These are phyloP conservation scores for Esperia sulphurella DNA, from an alignment of 2,888 invertebrate species.

Conservation along the genomic window DNA sequence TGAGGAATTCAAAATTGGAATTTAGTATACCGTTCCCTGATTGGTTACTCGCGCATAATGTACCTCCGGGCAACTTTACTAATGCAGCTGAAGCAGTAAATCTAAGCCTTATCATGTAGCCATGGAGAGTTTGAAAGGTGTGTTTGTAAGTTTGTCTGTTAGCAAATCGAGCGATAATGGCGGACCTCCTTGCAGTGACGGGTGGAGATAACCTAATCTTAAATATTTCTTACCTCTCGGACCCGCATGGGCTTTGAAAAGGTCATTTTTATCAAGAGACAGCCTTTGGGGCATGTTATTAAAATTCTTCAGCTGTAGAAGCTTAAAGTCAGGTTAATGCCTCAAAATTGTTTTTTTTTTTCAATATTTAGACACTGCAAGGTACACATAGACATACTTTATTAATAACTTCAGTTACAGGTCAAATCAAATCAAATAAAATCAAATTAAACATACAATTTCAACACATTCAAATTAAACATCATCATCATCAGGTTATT, in stretches of 20 bases:
- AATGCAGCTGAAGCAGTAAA: not conserved
- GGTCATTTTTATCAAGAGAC: slow-evolving; percentile 2
- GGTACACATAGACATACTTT: too few relatives aligned
- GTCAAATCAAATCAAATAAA: too few relatives aligned
- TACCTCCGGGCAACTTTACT: slow-evolving; percentile 7
- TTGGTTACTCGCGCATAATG: slow-evolving; percentile 28
- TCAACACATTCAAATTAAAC: too few relatives aligned
- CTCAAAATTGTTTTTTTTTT: too few relatives aligned
- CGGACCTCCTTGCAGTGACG: slow-evolving; percentile 10
- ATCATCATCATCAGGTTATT: too few relatives aligned
- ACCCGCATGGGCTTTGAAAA: slow-evolving; percentile 5
- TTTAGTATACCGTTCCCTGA: slow-evolving; percentile 22
- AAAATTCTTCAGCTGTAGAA: too few relatives aligned
- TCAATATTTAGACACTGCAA: too few relatives aligned
- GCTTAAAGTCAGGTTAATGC: too few relatives aligned
- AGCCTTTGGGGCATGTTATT: too few relatives aligned
- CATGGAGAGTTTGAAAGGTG: not conserved
- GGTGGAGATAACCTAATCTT: slow-evolving; percentile 11
- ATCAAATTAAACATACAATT: too few relatives aligned
- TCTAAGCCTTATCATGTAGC: not conserved
- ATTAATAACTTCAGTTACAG: too few relatives aligned
- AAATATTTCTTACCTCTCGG: slow-evolving; percentile 13
- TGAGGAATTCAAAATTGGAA: slow-evolving; percentile 28
- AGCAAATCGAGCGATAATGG: slow-evolving; percentile 6
- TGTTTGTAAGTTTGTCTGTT: slow-evolving; percentile 3